These are phyloP conservation scores for Mobula hypostoma DNA, from an alignment of 2,113 vertebrate species.

Conservation along the genomic window DNA sequence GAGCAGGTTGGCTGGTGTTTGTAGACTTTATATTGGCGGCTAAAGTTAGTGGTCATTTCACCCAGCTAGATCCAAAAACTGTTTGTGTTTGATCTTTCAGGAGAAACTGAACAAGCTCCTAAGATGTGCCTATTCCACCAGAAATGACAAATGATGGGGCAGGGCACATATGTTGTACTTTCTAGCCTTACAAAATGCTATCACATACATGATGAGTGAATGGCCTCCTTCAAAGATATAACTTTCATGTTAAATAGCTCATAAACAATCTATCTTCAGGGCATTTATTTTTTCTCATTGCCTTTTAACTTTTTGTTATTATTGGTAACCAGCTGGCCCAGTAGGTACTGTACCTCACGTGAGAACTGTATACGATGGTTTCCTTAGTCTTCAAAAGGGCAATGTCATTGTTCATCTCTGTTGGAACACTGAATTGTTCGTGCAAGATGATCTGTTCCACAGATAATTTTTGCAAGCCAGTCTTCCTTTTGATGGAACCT, in stretches of 20 bases:
- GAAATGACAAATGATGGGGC: neutral
- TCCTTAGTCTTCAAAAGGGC: conserved; percentile 24
- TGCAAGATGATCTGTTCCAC: conserved; percentile 12
- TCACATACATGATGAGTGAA: neutral
- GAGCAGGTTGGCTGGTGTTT: neutral
- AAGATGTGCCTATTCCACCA: neutral
- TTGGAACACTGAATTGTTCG: neutral
- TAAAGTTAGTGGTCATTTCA: neutral
- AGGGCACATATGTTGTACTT: neutral
- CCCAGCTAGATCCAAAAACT: neutral
- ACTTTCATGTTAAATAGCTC: neutral
- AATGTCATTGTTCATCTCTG: conserved; percentile 6
- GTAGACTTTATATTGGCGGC: neutral
- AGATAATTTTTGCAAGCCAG: neutral
- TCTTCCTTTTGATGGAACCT: neutral
- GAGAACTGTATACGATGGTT: neutral
- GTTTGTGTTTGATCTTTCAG: neutral
- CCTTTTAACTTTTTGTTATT: neutral
- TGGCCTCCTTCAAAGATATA: neutral
- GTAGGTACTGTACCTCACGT: neutral
- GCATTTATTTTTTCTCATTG: neutral
- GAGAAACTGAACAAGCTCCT: neutral
- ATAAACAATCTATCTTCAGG: neutral
- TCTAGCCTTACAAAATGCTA: neutral
- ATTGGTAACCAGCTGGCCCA: neutral